phyloP scores from a whole-genome alignment of 2,888 invertebrate species.

The Ochropleura leucogaster region DNA sequence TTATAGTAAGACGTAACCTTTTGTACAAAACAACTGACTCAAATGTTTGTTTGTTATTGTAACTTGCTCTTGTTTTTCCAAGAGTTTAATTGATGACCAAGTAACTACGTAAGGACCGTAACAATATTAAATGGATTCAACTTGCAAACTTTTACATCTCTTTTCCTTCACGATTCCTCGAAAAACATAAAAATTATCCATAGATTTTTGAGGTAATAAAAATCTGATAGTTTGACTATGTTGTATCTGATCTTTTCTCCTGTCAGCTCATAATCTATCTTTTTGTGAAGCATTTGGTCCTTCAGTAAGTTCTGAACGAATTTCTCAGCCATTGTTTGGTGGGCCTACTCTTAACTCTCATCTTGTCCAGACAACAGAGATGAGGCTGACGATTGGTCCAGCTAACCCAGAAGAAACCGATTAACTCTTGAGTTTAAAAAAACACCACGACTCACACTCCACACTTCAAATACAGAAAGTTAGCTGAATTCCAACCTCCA shows the following conservation, averaged over 20 bases:
- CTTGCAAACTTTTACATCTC: too few species aligned
- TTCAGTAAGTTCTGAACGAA: neutral
- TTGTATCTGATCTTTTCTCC: neutral
- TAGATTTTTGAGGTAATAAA: neutral
- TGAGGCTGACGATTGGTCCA: too few species aligned
- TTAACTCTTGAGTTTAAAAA: too few species aligned
- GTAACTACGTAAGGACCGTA: too few species aligned
- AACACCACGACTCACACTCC: too few species aligned
- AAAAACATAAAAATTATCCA: neutral
- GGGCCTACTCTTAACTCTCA: too few species aligned
- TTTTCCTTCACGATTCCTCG: neutral
- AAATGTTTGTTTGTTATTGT: slow-evolving; percentile 21
- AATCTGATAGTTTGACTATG: too few species aligned
- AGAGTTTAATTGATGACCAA: neutral
- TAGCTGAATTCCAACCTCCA: neutral
- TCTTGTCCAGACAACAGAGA: too few species aligned
- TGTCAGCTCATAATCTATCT: too few species aligned
- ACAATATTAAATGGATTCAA: too few species aligned
- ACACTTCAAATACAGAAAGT: too few species aligned
- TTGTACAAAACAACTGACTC: slow-evolving; percentile 40
- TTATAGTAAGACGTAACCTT: slow-evolving; percentile 7
- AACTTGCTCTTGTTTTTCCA: neutral
- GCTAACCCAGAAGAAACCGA: too few species aligned
- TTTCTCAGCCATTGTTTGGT: neutral
- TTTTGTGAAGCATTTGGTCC: neutral